Percentiles rank a stretch among this genome's conserved stretches.
phyloP scores from a whole-genome alignment of 2,888 invertebrate species.

The Drosophila histrio region DNA sequence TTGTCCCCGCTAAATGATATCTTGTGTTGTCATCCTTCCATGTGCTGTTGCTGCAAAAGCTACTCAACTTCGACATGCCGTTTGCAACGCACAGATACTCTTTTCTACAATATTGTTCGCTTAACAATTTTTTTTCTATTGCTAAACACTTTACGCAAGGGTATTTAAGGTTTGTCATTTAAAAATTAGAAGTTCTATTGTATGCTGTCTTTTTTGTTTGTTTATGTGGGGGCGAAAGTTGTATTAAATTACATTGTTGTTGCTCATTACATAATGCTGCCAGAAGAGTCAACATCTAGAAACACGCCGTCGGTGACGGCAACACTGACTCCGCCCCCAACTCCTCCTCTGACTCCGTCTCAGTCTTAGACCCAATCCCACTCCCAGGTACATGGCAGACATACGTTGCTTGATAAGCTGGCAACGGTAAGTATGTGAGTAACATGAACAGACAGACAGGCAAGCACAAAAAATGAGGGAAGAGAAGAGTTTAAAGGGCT shows the following conservation, averaged over 20 bases:
- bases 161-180: constrained; percentile 21
- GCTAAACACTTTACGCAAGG: constrained; percentile 5
- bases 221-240: constrained; percentile 59
- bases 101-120: not conserved
- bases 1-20: constrained; percentile 61
- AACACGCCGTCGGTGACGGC: constrained; percentile 27
- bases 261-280: constrained; percentile 75
- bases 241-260: constrained; percentile 79
- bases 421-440: constrained; percentile 20
- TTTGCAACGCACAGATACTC: not conserved
- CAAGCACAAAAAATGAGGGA: constrained; percentile 5
- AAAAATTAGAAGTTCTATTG: not conserved
- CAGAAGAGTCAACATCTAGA: constrained; percentile 70
- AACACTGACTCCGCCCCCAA: not conserved
- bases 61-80: not conserved
- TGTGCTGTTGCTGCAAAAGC: not conserved
- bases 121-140: not conserved
- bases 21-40: constrained; percentile 49
- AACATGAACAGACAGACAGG: constrained; percentile 17
- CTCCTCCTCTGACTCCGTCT: not conserved
- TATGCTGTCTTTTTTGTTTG: constrained; percentile 33
- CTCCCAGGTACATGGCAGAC: constrained; percentile 6
- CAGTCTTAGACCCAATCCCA: not conserved
- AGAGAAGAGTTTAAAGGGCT: constrained; percentile 9
- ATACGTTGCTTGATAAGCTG: constrained; percentile 30